phyloP scores from a whole-genome alignment of 2,797 vertebrate species.

The Phoxinus dragarum region DNA sequence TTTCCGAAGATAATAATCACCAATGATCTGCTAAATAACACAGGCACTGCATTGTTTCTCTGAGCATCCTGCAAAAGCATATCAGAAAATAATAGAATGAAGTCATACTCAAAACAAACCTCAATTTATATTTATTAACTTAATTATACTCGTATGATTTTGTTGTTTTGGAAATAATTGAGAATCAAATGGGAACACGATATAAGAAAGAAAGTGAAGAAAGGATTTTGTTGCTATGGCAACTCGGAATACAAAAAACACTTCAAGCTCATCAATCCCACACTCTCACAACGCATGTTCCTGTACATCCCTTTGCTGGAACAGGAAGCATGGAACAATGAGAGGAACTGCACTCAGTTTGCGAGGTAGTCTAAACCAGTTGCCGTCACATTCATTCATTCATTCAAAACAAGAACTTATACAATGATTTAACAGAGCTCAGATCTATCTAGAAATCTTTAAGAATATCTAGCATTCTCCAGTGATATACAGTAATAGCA shows the following conservation, averaged over 20 bases:
- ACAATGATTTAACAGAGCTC: background rate
- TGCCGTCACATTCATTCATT: conserved; percentile 54
- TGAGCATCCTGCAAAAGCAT: background rate
- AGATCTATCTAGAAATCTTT: background rate
- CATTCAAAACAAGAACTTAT: background rate
- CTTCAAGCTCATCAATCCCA: conserved; percentile 7
- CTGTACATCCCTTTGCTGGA: conserved; percentile 58
- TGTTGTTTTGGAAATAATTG: background rate
- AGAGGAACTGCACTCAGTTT: conserved; percentile 75
- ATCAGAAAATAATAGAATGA: background rate
- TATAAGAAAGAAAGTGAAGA: background rate
- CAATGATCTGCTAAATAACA: conserved; percentile 3
- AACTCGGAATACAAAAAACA: conserved; percentile 36
- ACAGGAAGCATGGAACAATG: conserved; percentile 79
- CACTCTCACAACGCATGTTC: conserved; percentile 29
- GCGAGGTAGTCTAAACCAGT: conserved; percentile 57
- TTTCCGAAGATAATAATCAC: background rate
- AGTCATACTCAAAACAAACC: background rate
- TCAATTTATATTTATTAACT: background rate
- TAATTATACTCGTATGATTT: background rate
- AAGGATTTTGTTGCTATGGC: conserved; percentile 32
- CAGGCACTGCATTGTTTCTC: conserved; percentile 9
- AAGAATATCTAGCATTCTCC: background rate
- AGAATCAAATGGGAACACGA: background rate
- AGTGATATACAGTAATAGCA: background rate